Conservation (phyloP, 2,797 vertebrate species). For the Lepilemur ruficaudatus region DNA sequence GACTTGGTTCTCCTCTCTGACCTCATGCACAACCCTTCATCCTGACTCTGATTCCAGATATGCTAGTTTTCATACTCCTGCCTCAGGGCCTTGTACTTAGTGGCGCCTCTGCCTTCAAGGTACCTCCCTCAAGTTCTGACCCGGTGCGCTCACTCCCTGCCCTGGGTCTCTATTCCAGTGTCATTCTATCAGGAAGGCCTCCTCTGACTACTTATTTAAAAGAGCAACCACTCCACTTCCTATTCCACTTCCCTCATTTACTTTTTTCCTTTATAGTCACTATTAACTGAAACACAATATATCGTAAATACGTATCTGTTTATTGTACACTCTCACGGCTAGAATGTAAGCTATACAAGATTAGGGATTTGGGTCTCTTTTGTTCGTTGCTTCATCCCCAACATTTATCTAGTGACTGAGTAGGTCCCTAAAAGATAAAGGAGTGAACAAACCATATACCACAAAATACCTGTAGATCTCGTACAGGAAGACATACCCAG, state of each 20-base stretch:
- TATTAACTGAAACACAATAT: not conserved
- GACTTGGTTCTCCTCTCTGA: not conserved
- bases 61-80: accelerated
- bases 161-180: not conserved
- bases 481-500: not conserved
- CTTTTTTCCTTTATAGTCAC: not conserved
- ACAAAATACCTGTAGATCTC: not conserved
- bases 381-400: not conserved
- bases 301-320: not conserved
- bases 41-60: not conserved
- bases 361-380: not conserved
- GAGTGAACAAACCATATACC: not conserved
- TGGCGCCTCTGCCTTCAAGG: not conserved
- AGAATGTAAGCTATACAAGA: not conserved
- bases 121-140: not conserved
- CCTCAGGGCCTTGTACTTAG: not conserved
- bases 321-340: not conserved
- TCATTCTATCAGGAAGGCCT: not conserved
- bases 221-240: not conserved
- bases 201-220: not conserved
- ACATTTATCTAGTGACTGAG: not conserved
- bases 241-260: not conserved
- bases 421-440: not conserved
- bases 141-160: not conserved
- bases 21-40: not conserved